These are phyloP conservation scores for Macrosiphum euphorbiae DNA, from an alignment of 2,888 invertebrate species.

Conservation along the genomic window DNA sequence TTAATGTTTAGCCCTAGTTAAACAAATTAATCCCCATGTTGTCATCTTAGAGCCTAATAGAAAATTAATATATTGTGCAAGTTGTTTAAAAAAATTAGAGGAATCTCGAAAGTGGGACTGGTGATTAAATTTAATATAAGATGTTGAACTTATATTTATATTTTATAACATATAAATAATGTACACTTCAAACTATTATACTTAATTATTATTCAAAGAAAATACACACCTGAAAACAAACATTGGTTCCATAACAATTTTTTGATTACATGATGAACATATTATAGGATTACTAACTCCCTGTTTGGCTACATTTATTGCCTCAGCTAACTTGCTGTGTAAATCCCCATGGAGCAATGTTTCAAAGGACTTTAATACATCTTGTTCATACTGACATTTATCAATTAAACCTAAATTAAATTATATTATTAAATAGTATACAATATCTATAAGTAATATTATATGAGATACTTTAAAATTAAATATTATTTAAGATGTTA, in stretches of 20 bases:
- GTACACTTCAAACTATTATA: not conserved
- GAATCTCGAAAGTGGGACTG: not conserved
- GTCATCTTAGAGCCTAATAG: not conserved
- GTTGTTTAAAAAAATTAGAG: not conserved
- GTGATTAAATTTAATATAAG: not conserved
- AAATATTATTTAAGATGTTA: not conserved
- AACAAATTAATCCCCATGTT: not conserved
- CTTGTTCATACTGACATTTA: constrained; percentile 82
- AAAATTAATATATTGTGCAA: not conserved
- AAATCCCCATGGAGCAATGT: constrained; percentile 79
- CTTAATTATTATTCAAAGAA: not conserved
- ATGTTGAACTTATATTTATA: not conserved
- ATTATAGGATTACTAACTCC: constrained; percentile 66
- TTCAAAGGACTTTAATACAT: constrained; percentile 78
- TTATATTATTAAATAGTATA: constrained; percentile 9
- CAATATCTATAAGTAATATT: not conserved
- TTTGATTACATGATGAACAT: constrained; percentile 63
- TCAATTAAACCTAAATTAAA: constrained; percentile 77
- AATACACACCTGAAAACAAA: constrained; percentile 67
- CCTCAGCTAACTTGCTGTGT: constrained; percentile 72
- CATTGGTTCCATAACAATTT: constrained; percentile 51
- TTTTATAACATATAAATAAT: not conserved
- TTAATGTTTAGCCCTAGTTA: not conserved
- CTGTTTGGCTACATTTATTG: constrained; percentile 66
- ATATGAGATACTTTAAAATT: not conserved